Base-by-base conservation (phyloP, 2,113 vertebrate species). In the Sakesphorus luctuosus region DNA sequence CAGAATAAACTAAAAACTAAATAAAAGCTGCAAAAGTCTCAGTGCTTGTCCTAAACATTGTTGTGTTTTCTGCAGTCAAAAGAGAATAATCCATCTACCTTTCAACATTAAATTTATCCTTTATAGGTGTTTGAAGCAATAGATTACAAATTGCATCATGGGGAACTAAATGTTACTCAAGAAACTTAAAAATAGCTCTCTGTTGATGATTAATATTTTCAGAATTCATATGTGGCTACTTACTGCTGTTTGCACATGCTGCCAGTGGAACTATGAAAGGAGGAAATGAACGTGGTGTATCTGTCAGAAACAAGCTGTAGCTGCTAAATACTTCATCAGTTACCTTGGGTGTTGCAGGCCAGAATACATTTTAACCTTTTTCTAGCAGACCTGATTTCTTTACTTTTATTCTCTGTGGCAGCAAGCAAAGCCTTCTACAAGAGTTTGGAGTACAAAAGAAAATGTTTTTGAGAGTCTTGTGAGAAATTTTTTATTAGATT, bases 281-380 rank as follows among this genome's bases (percentile, higher is more conserved):
- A 74, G 58, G 55, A 88, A 92, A 69, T 35, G 18, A 83, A 29
- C 38, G 3, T 15, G 35, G 14, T 75, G 59, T 82, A n/a, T 74
- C 76, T 81, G 65, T 84, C 86, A 88, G 66, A 91, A 90, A n/a
- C 35, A 84, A 91, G 33, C 61, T 84, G 66, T 56, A 84, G 73
- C 53, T 83, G 73, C 53, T 83, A 63, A 93, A n/a, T 81, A 10
- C 7, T 84, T 19, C 29, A 13, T 77, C 14, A 87, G 35, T 53
- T 95, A 15, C 2, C 10, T n/a, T 76, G n/a, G 5, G 7, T 66
- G 25, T 69, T 94, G 29, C 16, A 59, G 62, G n/a, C 58, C 58
- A 80, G 43, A 84, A 43, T 4, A 13, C 23, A 46, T 71, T 74
- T 73, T 62, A 43, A n/a, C 74, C 13, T 85, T 93, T 79, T 84